Evolutionary conservation across 2,113 vertebrate species (phyloP).

Genomic region (Columba livia): DNA sequence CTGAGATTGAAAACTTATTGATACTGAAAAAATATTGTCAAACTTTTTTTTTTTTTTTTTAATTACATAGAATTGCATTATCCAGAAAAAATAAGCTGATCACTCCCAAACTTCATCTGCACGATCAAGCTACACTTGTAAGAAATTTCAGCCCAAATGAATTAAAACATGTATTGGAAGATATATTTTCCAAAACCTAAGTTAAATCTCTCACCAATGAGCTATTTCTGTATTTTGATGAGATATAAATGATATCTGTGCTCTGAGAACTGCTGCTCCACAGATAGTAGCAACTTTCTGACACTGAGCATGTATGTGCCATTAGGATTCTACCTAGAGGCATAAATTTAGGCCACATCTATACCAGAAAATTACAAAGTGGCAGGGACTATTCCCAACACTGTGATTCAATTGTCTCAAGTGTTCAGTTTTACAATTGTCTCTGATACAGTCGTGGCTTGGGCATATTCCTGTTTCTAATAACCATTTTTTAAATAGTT

Average conservation of each 20-base stretch:
- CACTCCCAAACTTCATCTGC: background rate
- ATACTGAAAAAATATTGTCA: background rate
- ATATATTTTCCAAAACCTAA: background rate
- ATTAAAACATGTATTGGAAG: background rate
- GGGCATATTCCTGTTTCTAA: background rate
- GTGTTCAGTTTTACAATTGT: background rate
- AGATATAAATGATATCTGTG: background rate
- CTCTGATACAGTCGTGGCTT: background rate
- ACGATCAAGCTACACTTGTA: background rate
- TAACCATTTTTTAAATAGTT: background rate
- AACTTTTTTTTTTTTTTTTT: background rate
- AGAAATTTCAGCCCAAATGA: background rate
- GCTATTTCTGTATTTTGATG: conserved; percentile 7
- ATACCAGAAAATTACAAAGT: background rate
- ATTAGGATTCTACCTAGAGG: background rate
- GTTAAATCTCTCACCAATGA: background rate
- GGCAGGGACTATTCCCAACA: background rate
- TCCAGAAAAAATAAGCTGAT: background rate
- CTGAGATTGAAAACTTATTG: background rate
- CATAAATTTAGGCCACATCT: background rate
- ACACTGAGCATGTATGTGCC: background rate
- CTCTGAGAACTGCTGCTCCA: background rate
- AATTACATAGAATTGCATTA: background rate
- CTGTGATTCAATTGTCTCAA: background rate
- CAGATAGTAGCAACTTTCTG: background rate